phyloP scores from a whole-genome alignment of 2,797 vertebrate genomes.

The Pseudochromis fuscus region DNA sequence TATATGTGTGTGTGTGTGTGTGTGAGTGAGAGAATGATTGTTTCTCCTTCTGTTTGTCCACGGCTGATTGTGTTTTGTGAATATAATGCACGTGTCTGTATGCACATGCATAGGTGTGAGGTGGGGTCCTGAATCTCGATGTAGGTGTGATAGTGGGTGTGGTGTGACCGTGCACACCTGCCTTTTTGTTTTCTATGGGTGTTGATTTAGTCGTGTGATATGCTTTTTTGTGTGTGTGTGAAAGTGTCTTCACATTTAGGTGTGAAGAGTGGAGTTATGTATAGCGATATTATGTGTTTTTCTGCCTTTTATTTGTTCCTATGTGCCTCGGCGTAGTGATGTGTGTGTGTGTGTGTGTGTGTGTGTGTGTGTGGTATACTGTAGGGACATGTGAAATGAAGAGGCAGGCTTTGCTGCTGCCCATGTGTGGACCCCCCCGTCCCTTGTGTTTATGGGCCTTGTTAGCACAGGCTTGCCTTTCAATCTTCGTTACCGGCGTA shows the following conservation, averaged over 20 bases:
- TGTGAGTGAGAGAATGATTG: conserved; percentile 53
- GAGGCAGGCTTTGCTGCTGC: conserved; percentile 87
- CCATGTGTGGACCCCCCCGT: conserved; percentile 83
- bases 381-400: conserved; percentile 82
- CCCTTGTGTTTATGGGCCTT: conserved; percentile 86
- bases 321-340: conserved; percentile 32
- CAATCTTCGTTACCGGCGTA: conserved; percentile 94
- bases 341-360: conserved; percentile 24
- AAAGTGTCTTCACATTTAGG: conserved; percentile 56
- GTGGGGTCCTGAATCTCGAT: conserved; percentile 55
- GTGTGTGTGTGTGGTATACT: conserved; percentile 37
- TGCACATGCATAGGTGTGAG: conserved; percentile 56
- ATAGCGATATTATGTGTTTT: conserved; percentile 42
- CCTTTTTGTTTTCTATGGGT: conserved; percentile 52
- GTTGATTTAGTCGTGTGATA: conserved; percentile 64
- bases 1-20: conserved; percentile 42
- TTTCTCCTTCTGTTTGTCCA: conserved; percentile 67
- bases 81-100: conserved; percentile 55
- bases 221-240: conserved; percentile 42
- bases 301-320: conserved; percentile 29
- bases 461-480: conserved; percentile 93
- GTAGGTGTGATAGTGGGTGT: conserved; percentile 65
- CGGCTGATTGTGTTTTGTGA: conserved; percentile 58
- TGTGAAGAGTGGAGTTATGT: conserved; percentile 56
- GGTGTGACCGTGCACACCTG: conserved; percentile 54